phyloP scores from a whole-genome alignment of 2,113 vertebrate genomes.

The Macquaria australasica region DNA sequence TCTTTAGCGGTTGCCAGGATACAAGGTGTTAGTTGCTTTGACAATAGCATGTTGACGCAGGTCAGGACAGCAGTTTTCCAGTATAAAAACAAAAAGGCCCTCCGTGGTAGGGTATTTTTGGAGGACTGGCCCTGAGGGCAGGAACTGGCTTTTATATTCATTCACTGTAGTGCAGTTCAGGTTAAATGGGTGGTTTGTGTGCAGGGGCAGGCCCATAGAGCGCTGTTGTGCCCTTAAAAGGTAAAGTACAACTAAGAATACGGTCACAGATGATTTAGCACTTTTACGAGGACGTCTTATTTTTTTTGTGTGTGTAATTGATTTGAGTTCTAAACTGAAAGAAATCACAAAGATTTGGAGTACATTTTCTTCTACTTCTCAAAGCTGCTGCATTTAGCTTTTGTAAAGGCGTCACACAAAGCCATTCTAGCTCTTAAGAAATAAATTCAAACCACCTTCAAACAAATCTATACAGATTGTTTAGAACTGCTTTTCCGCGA shows the following conservation, averaged over 20 bases:
- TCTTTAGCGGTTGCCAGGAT: conserved; percentile 67
- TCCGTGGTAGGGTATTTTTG: conserved; percentile 48
- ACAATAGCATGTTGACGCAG: conserved; percentile 81
- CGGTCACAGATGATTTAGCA: background rate
- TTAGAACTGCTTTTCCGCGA: background rate
- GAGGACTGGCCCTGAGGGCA: conserved; percentile 50
- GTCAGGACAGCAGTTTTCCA: conserved; percentile 61
- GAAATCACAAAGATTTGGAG: background rate
- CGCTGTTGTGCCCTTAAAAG: conserved; percentile 24
- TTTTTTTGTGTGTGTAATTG: background rate
- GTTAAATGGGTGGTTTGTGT: conserved; percentile 28
- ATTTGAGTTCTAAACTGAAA: background rate
- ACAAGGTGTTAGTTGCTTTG: conserved; percentile 65
- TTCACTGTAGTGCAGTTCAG: conserved; percentile 19
- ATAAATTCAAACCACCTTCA: background rate
- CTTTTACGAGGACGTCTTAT: background rate
- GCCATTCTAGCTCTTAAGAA: background rate
- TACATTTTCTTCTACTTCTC: background rate
- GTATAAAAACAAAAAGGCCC: conserved; percentile 17
- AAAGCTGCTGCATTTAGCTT: background rate
- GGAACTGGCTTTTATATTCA: conserved; percentile 64
- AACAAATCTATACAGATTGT: conserved; percentile 8
- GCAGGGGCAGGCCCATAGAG: background rate
- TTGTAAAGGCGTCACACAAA: background rate
- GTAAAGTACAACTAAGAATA: background rate